Base-by-base conservation (phyloP, 2,113 vertebrate species). In the Speoplatyrhinus poulsoni region DNA sequence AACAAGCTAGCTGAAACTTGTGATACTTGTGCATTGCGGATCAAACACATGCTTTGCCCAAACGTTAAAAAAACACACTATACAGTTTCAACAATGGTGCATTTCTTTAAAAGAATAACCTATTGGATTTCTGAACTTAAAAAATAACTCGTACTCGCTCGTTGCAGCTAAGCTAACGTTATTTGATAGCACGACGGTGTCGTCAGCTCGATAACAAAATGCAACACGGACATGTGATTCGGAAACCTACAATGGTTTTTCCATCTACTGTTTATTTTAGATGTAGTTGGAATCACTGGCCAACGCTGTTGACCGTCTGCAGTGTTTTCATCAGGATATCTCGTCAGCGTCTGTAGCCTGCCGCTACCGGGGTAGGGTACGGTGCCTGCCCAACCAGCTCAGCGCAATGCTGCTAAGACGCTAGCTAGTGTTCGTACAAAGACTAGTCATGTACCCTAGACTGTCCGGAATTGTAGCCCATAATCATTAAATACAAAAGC, bases 161-260 rank as follows among this genome's bases (percentile, higher is more conserved):
- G 80, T 85, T 86, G 85, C 77, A 75, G 52, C 56, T 58, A 58
- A 33, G 81, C 67, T 83, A 79, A 54, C 52, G 52, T 54, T 54
- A n/a, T 16, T 54, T 59, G 12, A 15, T 47, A 13, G 81, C 67
- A 80, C 65, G 70, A 17, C 61, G 17, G 26, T 66, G 73, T 74
- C 72, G 65, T 67, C 50, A 82, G 60, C 52, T 78, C 33, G 0
- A 19, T 12, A 46, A 9, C 9, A n/a, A 6, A 70, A 70, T 48
- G 1, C 0, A 46, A 12, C 4, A 1, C 7, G 36, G 36, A 41
- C 36, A 41, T 8, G 1, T 41, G 36, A 41, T 8, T 41, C 36
- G 4, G 49, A 15, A 15, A 52, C 49, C 6, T 11, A 12, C 11
- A 52, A 9, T 15, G 0, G 49, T 52, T 15, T 15, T 11, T 15